Percentiles rank a stretch among this genome's conserved stretches.
Conservation (phyloP, 2,888 invertebrate species). For the Hyles lineata region DNA sequence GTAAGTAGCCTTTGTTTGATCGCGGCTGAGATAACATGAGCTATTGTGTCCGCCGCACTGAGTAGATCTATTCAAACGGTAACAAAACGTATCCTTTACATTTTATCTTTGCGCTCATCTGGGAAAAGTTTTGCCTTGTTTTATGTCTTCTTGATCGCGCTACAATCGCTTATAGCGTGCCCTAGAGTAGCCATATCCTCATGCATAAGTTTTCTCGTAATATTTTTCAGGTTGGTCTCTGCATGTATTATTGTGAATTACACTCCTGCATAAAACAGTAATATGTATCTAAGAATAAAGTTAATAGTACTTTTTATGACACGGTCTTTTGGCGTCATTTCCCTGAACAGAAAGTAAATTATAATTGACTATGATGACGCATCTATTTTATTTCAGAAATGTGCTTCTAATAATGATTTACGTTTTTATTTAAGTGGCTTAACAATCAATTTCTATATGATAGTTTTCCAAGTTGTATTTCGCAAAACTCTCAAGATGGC, state of each 20-base stretch:
- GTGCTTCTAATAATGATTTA: no score
- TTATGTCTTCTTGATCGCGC: constrained; percentile 20
- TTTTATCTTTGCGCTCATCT: constrained; percentile 27
- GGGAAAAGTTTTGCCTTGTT: constrained; percentile 9
- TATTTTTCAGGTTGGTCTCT: neutral
- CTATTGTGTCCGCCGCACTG: constrained; percentile 65
- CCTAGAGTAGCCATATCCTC: neutral
- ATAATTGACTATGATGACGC: neutral
- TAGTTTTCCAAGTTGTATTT: constrained; percentile 47
- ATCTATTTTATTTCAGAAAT: neutral
- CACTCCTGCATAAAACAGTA: no score
- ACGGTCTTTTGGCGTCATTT: neutral
- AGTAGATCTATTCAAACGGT: constrained; percentile 59
- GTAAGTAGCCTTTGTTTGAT: constrained; percentile 84
- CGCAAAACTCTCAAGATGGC: constrained; percentile 54
- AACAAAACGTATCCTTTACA: constrained; percentile 33
- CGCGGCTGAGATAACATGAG: constrained; percentile 62
- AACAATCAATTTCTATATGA: constrained; percentile 42
- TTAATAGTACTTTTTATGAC: neutral
- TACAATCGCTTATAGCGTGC: neutral
- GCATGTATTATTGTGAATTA: neutral
- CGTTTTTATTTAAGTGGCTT: neutral
- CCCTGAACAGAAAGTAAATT: neutral
- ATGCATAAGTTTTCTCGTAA: neutral
- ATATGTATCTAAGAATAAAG: neutral